These are phyloP conservation scores for Poeciliopsis turrubarensis DNA, from an alignment of 2,113 vertebrate genomes.

Conservation along the genomic window DNA sequence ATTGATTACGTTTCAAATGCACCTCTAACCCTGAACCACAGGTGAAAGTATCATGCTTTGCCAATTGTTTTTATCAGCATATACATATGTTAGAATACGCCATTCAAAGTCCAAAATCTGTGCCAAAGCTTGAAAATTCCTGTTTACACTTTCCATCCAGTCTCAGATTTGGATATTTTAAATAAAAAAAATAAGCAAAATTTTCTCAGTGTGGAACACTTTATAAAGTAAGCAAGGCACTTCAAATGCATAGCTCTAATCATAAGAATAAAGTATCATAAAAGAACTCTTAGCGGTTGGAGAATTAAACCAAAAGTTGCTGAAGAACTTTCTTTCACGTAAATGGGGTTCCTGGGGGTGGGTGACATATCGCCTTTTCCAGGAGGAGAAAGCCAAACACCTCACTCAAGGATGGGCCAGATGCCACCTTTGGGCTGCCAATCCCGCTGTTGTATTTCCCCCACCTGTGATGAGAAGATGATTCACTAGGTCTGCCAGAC, in stretches of 20 bases:
- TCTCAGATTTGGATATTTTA: background rate
- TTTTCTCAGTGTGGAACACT: background rate
- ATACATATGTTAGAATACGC: background rate
- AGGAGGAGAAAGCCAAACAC: conserved; percentile 55
- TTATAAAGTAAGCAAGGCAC: too few species aligned
- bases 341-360: background rate
- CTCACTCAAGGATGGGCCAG: conserved; percentile 64
- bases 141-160: background rate
- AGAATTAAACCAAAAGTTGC: conserved; percentile 20
- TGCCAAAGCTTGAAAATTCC: background rate
- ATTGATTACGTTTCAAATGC: too few species aligned
- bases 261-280: background rate
- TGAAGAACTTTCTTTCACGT: conserved; percentile 1
- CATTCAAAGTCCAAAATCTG: background rate
- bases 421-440: conserved; percentile 72
- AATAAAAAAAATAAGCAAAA: background rate
- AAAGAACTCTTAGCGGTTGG: background rate
- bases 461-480: conserved; percentile 74
- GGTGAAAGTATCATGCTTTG: background rate
- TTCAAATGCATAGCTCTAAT: background rate
- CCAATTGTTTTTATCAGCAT: background rate
- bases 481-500: conserved; percentile 75
- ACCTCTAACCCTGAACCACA: background rate
- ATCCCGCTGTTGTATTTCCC: conserved; percentile 70
- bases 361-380: conserved; percentile 52